A percentile compares a stretch with the other conserved stretches of the same genome.
These are phyloP conservation scores for Steinernema hermaphroditum DNA, from an alignment of 2,888 invertebrate species.

Conservation along the genomic window DNA sequence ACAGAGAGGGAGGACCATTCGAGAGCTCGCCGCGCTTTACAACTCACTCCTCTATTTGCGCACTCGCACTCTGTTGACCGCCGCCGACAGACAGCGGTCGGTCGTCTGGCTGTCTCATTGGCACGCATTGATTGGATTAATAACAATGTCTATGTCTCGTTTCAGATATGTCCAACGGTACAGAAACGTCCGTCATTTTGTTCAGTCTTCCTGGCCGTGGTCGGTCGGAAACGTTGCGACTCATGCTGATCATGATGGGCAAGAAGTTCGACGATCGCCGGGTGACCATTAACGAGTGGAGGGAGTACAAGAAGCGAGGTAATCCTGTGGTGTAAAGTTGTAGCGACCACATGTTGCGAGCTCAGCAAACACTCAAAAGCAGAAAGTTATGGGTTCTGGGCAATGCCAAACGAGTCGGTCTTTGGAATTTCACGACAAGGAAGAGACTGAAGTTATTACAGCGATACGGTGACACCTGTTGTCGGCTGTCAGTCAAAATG, in stretches of 20 bases:
- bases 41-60: constrained; percentile 5
- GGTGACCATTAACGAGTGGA: constrained; percentile 51
- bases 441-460: no score
- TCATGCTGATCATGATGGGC: constrained; percentile 48
- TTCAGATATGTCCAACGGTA: background rate
- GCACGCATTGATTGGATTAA: constrained; percentile 1
- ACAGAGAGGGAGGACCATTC: background rate
- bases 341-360: background rate
- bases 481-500: no score
- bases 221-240: constrained; percentile 52
- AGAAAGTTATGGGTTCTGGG: no score
- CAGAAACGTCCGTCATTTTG: constrained; percentile 39
- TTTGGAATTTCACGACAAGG: no score
- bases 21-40: constrained; percentile 18
- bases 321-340: no score
- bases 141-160: background rate
- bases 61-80: constrained; percentile 12
- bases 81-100: constrained; percentile 19
- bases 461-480: no score
- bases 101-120: background rate
- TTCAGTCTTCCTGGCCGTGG: constrained; percentile 53
- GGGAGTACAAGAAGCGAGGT: constrained; percentile 45
- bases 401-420: no score
- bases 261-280: constrained; percentile 48
- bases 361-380: no score